A percentile compares a stretch with the other conserved stretches of the same genome.
phyloP scores from a whole-genome alignment of 2,888 invertebrate species.

The Oconnorella tubifera region DNA sequence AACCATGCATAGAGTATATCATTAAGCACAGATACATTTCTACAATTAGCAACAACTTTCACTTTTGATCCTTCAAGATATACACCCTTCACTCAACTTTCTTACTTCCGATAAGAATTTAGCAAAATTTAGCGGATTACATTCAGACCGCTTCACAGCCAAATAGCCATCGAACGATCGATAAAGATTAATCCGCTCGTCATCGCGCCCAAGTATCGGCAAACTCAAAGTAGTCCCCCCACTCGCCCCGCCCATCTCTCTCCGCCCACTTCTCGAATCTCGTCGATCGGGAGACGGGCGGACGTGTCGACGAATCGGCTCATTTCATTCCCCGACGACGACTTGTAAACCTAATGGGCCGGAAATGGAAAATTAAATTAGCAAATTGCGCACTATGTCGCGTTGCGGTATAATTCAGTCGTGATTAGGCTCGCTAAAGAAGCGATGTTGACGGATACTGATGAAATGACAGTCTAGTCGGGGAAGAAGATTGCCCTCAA shows the following conservation, averaged over 20 bases:
- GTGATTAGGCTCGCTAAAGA: slow-evolving; percentile 9
- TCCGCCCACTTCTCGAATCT: neutral
- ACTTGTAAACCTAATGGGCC: slow-evolving; percentile 44
- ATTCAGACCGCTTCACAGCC: slow-evolving; percentile 11
- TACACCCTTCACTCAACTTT: too few relatives aligned
- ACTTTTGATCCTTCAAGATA: too few relatives aligned
- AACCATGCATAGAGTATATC: too few relatives aligned
- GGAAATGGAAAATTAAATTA: slow-evolving; percentile 55
- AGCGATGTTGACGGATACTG: slow-evolving; percentile 36
- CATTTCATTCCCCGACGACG: slow-evolving; percentile 11
- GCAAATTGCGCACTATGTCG: slow-evolving; percentile 43
- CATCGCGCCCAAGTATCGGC: neutral
- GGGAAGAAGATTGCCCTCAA: neutral
- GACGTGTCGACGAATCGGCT: slow-evolving; percentile 10
- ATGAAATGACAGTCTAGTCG: slow-evolving; percentile 25
- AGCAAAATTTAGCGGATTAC: slow-evolving; percentile 17
- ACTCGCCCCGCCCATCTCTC: slow-evolving; percentile 3
- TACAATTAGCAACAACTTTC: too few relatives aligned
- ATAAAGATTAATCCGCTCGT: slow-evolving; percentile 1
- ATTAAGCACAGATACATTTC: too few relatives aligned
- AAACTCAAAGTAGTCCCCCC: neutral
- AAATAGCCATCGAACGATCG: slow-evolving; percentile 14
- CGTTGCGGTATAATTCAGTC: slow-evolving; percentile 16
- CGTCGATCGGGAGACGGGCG: neutral
- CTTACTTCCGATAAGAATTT: too few relatives aligned